Evolutionary conservation across 2,888 invertebrate species (phyloP), one percentile per base, ranked within the genome.

Genomic region (Lasioglossum figueresi): DNA sequence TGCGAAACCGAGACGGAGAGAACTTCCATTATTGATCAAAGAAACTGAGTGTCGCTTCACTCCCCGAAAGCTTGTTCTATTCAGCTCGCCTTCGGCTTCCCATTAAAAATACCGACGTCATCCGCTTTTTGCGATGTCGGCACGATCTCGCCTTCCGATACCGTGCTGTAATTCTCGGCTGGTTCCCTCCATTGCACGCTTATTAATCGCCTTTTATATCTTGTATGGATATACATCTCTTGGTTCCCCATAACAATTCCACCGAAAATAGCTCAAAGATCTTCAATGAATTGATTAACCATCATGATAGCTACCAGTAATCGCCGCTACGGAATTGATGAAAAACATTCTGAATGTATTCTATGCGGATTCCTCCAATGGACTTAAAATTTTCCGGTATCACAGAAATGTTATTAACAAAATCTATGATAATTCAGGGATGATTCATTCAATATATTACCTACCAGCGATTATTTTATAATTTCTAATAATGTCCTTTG

Each of bases 21-120:
- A 89, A 91, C 83, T 91, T 93, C 92, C 90, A 91, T 92, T 93
- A 93, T 92, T 93, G 92, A 93, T 93, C 91, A 93, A 93, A 93
- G 91, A 89, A 91, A 91, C 86, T 82, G 88, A 91, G 88, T 90
- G 90, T 91, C 88, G 90, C 83, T 88, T 84, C 88, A 83, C 90
- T 89, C 79, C 81, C 87, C 86, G 73, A 90, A 89, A 90, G 87
- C 89, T 90, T 87, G 88, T 86, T 83, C 89, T 91, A 91, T 91
- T 91, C 91, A 91, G 82, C 84, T 83, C 77, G 88, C 89, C 91
- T 91, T 91, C 91, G 88, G 87, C 88, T 91, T 90, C 79, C 89
- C 91, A 91, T 91, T 89, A 91, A 91, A 91, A 90, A 91, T 90
- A 89, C 90, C 71, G 68, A 73, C 86, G 82, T 90, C 83, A 82